Evolutionary conservation across 1,140 invertebrate genomes (phyloP).

Genomic region (Atta cephalotes): DNA sequence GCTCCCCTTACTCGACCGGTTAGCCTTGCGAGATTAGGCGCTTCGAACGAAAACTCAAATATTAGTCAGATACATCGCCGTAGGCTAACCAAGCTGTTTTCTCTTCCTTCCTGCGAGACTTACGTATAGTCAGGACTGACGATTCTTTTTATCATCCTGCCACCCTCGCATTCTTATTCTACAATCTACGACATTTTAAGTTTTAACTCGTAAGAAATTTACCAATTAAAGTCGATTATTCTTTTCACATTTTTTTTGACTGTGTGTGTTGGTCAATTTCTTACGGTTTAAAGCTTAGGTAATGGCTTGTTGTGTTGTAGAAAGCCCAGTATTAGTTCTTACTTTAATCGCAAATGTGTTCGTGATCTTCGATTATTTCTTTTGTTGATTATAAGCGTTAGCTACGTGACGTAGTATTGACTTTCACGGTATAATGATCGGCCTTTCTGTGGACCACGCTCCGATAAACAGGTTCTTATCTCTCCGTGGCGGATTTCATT

Average conservation of each 20-base stretch:
- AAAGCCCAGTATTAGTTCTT: neutral
- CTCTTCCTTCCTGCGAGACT: neutral
- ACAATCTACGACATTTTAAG: neutral
- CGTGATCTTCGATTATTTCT: neutral
- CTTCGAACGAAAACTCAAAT: constrained; percentile 1
- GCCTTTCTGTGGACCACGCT: constrained; percentile 36
- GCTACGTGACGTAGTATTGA: neutral
- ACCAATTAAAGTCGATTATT: too few species aligned
- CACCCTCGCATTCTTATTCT: neutral
- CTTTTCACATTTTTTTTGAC: too few species aligned
- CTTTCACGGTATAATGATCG: neutral
- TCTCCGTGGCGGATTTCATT: constrained; percentile 37
- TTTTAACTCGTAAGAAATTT: too few species aligned
- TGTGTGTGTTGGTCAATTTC: too few species aligned
- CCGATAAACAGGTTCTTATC: constrained; percentile 68
- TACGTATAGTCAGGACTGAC: neutral
- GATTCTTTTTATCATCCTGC: neutral
- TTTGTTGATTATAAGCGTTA: neutral
- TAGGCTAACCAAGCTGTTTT: neutral
- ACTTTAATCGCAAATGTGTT: neutral
- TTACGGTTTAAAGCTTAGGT: too few species aligned
- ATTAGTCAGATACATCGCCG: neutral
- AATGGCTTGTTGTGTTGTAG: too few species aligned
- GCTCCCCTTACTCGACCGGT: neutral
- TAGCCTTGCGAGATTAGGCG: neutral